A percentile compares a stretch with the other conserved stretches of the same genome.
These are phyloP conservation scores for Drosophila buzzatii DNA, from an alignment of 2,888 invertebrate species.

Conservation along the genomic window DNA sequence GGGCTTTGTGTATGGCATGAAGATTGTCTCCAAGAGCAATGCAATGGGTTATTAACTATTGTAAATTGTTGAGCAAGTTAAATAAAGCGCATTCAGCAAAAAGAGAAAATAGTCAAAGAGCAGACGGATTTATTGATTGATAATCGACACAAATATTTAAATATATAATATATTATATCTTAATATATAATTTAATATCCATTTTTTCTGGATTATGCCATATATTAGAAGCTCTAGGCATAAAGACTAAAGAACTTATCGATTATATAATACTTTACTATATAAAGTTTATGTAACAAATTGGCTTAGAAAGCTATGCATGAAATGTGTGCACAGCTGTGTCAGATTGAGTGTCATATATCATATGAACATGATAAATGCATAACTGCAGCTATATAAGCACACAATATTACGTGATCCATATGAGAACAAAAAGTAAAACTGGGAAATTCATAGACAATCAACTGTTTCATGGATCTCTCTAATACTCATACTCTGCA, in stretches of 20 bases:
- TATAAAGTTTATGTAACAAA: too few relatives aligned
- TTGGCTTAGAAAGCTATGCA: too few relatives aligned
- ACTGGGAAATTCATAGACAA: not conserved
- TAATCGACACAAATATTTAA: too few relatives aligned
- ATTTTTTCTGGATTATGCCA: too few relatives aligned
- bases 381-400: not conserved
- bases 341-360: too few relatives aligned
- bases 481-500: not conserved
- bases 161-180: too few relatives aligned
- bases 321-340: too few relatives aligned
- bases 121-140: too few relatives aligned
- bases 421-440: not conserved
- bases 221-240: too few relatives aligned
- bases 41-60: not conserved
- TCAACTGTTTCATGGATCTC: not conserved
- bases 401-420: not conserved
- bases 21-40: conserved; percentile 1
- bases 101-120: not conserved
- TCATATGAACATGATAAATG: too few relatives aligned
- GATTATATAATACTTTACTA: not conserved
- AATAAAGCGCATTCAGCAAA: not conserved
- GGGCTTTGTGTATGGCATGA: not conserved
- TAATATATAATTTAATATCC: too few relatives aligned
- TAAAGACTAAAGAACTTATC: not conserved
- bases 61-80: not conserved